These are phyloP conservation scores for Himalopsyche kuldschensis DNA, from an alignment of 2,888 invertebrate genomes.

Conservation along the genomic window DNA sequence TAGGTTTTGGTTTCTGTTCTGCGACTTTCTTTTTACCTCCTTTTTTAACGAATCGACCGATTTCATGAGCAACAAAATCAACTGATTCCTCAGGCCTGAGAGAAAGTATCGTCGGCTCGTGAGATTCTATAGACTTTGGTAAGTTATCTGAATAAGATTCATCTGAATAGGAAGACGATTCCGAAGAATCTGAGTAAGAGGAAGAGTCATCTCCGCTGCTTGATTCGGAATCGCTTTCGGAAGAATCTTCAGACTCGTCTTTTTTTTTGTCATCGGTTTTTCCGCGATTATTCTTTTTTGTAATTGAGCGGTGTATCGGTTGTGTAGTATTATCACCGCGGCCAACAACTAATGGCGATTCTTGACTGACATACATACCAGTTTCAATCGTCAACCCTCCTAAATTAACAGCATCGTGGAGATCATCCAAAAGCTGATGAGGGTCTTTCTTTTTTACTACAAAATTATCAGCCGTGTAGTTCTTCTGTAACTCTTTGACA, in stretches of 20 bases:
- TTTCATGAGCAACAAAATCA: not conserved
- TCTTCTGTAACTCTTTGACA: constrained; percentile 21
- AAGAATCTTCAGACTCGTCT: not conserved
- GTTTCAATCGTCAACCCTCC: not conserved
- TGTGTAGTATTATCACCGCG: not conserved
- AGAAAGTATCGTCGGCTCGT: not conserved
- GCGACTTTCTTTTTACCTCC: not conserved
- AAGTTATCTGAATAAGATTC: not conserved
- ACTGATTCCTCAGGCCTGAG: not conserved
- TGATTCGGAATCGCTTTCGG: not conserved
- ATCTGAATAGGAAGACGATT: not conserved
- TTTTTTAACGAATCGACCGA: not conserved
- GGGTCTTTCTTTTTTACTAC: not conserved
- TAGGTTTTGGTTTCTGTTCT: not conserved
- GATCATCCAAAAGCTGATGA: not conserved
- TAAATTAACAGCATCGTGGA: not conserved
- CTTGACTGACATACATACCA: not conserved
- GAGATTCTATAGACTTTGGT: not conserved
- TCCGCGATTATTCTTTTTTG: not conserved
- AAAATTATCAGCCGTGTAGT: not conserved
- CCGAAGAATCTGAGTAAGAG: not conserved
- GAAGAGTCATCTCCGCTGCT: not conserved
- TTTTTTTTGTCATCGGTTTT: not conserved
- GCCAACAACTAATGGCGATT: not conserved
- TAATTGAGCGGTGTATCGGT: not conserved